phyloP scores from a whole-genome alignment of 2,888 invertebrate genomes.

The Andrena hattorfiana region DNA sequence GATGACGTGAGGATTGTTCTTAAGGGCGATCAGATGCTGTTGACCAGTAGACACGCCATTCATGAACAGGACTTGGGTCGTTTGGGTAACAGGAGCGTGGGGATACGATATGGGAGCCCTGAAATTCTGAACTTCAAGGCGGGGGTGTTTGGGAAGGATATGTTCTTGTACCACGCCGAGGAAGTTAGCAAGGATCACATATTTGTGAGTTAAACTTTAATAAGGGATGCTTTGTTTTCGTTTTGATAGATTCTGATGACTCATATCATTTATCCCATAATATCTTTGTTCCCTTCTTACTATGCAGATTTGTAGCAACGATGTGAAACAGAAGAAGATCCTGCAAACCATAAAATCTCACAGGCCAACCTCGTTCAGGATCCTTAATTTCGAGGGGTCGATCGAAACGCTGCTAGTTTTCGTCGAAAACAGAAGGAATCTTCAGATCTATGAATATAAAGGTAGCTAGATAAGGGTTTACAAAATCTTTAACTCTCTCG shows the following conservation, averaged over 20 bases:
- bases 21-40: conserved; percentile 55
- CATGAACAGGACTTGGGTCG: conserved; percentile 50
- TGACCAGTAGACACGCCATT: conserved; percentile 49
- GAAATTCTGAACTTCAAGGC: conserved; percentile 67
- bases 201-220: conserved; percentile 71
- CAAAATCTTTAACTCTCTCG: conserved; percentile 1
- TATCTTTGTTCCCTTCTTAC: background rate
- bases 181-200: conserved; percentile 71
- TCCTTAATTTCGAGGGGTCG: conserved; percentile 74
- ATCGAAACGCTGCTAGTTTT: conserved; percentile 78
- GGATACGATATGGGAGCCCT: conserved; percentile 47
- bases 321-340: conserved; percentile 84
- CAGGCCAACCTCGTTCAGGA: conserved; percentile 85
- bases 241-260: background rate
- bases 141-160: conserved; percentile 72
- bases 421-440: conserved; percentile 76
- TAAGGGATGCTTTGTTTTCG: background rate
- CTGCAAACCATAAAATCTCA: conserved; percentile 86
- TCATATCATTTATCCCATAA: background rate
- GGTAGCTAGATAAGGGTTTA: conserved; percentile 75
- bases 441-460: conserved; percentile 86
- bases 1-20: conserved; percentile 58
- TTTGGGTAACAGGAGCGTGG: background rate
- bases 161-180: conserved; percentile 71
- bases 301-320: conserved; percentile 74